phyloP scores from a whole-genome alignment of 2,797 vertebrate species.

The Crax fasciolata region DNA sequence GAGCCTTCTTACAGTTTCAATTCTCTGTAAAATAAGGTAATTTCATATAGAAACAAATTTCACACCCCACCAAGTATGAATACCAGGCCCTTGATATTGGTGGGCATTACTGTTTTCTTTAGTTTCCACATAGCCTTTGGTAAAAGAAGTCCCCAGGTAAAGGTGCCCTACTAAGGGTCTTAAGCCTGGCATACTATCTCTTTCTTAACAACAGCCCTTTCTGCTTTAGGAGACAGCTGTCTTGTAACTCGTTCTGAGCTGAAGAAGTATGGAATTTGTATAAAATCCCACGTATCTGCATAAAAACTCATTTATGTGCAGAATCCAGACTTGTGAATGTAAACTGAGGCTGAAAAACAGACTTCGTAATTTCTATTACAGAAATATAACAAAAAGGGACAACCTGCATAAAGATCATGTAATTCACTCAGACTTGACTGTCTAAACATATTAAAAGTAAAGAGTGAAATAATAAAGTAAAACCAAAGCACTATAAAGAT shows the following conservation, averaged over 20 bases:
- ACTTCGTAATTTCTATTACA: background rate
- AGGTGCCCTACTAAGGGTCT: constrained; percentile 18
- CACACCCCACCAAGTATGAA: background rate
- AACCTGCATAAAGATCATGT: background rate
- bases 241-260: background rate
- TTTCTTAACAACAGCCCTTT: constrained; percentile 55
- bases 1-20: background rate
- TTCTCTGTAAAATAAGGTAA: constrained; percentile 33
- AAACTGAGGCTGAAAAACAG: constrained; percentile 13
- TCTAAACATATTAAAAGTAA: background rate
- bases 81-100: background rate
- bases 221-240: constrained; percentile 35
- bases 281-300: constrained; percentile 21
- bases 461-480: background rate
- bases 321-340: constrained; percentile 40
- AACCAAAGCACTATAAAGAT: background rate
- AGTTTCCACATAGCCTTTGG: background rate
- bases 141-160: constrained; percentile 46
- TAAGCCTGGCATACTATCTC: constrained; percentile 37
- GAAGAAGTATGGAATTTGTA: constrained; percentile 32
- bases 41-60: constrained; percentile 57
- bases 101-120: constrained; percentile 54
- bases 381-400: background rate
- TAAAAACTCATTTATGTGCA: constrained; percentile 49
- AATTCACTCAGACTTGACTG: background rate